phyloP scores from a whole-genome alignment of 2,113 vertebrate genomes.

The Upupa epops region DNA sequence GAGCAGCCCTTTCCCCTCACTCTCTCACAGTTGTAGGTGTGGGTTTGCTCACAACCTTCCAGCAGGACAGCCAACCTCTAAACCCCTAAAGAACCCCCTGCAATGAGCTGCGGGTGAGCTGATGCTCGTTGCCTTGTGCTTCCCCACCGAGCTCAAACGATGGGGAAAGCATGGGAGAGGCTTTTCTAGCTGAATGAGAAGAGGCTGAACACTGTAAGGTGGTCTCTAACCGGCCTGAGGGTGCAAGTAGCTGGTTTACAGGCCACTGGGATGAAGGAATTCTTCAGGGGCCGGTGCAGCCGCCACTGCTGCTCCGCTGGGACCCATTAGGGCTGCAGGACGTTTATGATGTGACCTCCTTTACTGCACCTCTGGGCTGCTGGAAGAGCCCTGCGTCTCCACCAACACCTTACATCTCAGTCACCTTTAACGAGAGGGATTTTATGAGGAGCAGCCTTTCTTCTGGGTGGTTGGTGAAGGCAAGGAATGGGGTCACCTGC shows the following conservation, averaged over 20 bases:
- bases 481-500: not conserved
- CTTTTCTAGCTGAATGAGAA: not conserved
- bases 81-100: not conserved
- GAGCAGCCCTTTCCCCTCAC: not conserved
- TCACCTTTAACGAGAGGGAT: not conserved
- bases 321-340: not conserved
- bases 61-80: not conserved
- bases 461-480: not conserved
- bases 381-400: not conserved
- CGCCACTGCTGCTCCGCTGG: fast-evolving
- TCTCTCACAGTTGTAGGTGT: not conserved
- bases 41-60: not conserved
- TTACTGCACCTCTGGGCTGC: not conserved
- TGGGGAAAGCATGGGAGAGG: not conserved
- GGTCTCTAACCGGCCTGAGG: not conserved
- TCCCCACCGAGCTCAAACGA: not conserved
- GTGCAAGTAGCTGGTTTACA: not conserved
- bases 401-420: not conserved
- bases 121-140: not conserved
- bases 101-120: not conserved
- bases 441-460: not conserved
- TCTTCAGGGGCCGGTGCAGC: not conserved
- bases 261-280: not conserved
- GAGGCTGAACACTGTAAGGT: not conserved
- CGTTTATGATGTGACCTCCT: not conserved